Conservation (phyloP, 2,113 vertebrate genomes). For the Protobothrops flavoviridis region DNA sequence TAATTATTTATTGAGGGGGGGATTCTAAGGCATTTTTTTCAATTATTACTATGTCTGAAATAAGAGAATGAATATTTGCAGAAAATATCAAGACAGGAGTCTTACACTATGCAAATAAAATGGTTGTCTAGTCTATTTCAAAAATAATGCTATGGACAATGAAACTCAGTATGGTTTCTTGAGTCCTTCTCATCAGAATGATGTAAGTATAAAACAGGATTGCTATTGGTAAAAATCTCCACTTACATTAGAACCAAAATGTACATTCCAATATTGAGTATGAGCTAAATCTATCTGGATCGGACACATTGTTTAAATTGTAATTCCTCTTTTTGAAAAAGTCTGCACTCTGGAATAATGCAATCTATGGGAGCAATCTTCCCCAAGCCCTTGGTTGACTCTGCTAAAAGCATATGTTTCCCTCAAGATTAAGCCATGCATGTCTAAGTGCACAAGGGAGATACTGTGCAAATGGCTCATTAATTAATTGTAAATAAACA, state of each 20-base stretch:
- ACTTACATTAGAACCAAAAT: not conserved
- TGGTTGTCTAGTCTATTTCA: not conserved
- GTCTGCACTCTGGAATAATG: not conserved
- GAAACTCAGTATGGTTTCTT: not conserved
- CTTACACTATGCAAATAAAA: not conserved
- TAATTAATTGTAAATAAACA: not conserved
- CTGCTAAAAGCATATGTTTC: not conserved
- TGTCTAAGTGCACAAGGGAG: not conserved
- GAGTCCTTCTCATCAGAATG: not conserved
- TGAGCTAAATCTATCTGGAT: not conserved
- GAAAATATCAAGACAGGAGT: not conserved
- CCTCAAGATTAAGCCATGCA: not conserved
- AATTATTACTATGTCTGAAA: not conserved
- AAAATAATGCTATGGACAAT: not conserved
- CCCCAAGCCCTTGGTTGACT: not conserved
- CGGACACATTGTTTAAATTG: not conserved
- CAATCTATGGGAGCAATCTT: not conserved
- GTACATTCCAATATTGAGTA: not conserved
- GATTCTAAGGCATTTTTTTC: not conserved
- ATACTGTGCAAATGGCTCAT: not conserved
- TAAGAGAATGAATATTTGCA: not conserved
- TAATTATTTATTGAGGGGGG: not conserved
- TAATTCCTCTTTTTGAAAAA: not conserved
- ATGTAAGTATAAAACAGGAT: not conserved
- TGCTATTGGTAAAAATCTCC: not conserved